Evolutionary conservation across 1,140 invertebrate species (phyloP).

Genomic region (Drosophila murphyi): DNA sequence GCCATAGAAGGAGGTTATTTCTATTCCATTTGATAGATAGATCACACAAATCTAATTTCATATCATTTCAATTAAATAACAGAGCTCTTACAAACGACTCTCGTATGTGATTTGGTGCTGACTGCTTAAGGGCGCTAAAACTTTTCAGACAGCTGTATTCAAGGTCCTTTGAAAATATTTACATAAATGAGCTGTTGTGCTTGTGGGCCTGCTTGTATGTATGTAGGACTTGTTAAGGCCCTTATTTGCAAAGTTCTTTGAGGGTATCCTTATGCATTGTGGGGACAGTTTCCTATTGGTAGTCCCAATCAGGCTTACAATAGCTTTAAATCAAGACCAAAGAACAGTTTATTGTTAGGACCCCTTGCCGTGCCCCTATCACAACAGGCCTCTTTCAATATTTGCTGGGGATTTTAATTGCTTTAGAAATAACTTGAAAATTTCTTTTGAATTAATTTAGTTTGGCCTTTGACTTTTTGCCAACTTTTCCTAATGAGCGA

Average conservation of each 20-base stretch:
- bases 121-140: conserved; percentile 39
- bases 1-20: too few species aligned
- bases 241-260: conserved; percentile 25
- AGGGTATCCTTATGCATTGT: conserved; percentile 26
- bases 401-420: conserved; percentile 67
- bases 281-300: conserved; percentile 18
- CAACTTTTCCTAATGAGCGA: neutral
- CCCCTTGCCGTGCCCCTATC: neutral
- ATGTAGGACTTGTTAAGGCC: conserved; percentile 52
- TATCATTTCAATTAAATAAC: neutral
- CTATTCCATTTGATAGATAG: neutral
- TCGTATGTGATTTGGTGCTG: conserved; percentile 58
- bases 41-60: neutral
- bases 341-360: conserved; percentile 4
- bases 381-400: conserved; percentile 48
- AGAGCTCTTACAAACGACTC: conserved; percentile 20
- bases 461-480: conserved; percentile 33
- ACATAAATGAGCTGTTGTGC: conserved; percentile 69
- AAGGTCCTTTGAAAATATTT: conserved; percentile 55
- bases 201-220: conserved; percentile 41
- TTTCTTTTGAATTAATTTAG: conserved; percentile 62
- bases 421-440: conserved; percentile 45
- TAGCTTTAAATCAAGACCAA: conserved; percentile 34
- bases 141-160: conserved; percentile 59
- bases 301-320: conserved; percentile 33